phyloP scores from a whole-genome alignment of 2,113 vertebrate species.

The Salvator merianae region DNA sequence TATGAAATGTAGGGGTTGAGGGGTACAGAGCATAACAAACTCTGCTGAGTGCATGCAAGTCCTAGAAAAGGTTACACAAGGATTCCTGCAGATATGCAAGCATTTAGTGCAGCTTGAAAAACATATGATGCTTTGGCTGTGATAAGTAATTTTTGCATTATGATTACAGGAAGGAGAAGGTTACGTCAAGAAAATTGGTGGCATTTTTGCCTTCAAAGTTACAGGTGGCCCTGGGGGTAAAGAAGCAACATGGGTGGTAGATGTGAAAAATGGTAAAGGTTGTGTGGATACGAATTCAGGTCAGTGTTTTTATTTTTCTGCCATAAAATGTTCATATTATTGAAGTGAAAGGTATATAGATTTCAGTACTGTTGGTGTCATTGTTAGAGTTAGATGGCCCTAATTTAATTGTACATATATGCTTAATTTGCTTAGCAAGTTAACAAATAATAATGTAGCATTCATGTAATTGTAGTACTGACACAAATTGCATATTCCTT shows the following conservation, averaged over 20 bases:
- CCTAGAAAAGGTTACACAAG: background rate
- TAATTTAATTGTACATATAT: background rate
- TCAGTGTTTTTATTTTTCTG: conserved; percentile 60
- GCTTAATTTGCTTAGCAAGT: too few relatives aligned
- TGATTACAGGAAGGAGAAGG: conserved; percentile 89
- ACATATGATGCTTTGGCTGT: background rate
- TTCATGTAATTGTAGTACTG: too few relatives aligned
- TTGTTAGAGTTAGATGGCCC: background rate
- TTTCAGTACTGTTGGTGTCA: background rate
- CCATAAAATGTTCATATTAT: background rate
- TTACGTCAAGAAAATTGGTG: conserved; percentile 91
- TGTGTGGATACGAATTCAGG: conserved; percentile 84
- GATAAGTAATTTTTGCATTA: background rate
- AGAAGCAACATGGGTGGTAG: conserved; percentile 90
- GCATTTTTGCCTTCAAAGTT: conserved; percentile 93
- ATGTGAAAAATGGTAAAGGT: conserved; percentile 91
- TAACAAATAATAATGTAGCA: too few relatives aligned
- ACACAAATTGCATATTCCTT: too few relatives aligned
- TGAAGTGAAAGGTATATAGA: background rate
- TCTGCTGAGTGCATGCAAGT: background rate
- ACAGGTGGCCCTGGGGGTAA: conserved; percentile 88
- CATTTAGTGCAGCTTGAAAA: background rate
- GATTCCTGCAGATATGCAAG: background rate
- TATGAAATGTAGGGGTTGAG: too few relatives aligned
- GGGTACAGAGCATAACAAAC: background rate